These are phyloP conservation scores for Zingel zingel DNA, from an alignment of 2,113 vertebrate genomes.

Conservation along the genomic window DNA sequence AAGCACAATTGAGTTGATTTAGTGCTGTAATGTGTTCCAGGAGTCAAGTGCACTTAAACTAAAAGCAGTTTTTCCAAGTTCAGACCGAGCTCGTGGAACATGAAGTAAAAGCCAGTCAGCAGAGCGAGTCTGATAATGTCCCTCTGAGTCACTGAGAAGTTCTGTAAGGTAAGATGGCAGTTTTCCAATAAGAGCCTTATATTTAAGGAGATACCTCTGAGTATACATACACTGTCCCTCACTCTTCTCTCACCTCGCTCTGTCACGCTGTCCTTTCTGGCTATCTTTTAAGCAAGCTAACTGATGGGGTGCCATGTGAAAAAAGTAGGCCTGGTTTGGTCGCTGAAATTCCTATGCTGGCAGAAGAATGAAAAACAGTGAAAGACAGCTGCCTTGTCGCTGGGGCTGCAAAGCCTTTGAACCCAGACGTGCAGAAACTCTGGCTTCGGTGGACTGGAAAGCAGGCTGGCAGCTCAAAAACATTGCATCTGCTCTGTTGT, in stretches of 20 bases:
- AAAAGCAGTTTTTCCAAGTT: no score
- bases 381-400: conserved; percentile 8
- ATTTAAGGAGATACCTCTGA: no score
- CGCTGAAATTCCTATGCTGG: conserved; percentile 28
- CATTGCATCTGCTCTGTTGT: neutral
- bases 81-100: no score
- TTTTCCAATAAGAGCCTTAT: no score
- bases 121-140: no score
- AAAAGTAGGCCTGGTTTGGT: conserved; percentile 12
- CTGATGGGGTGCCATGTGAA: conserved; percentile 12
- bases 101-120: no score
- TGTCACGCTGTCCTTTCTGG: neutral
- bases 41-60: no score
- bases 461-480: neutral
- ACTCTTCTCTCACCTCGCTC: neutral
- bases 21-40: no score
- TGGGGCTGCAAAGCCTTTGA: conserved; percentile 11
- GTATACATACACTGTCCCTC: neutral
- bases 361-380: neutral
- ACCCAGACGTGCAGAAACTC: conserved; percentile 13
- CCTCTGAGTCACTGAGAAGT: no score
- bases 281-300: conserved; percentile 22
- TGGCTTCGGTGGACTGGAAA: neutral
- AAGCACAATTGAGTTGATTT: no score
- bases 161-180: no score